These are phyloP conservation scores for Spisula solida DNA, from an alignment of 2,888 invertebrate species.

Conservation along the genomic window DNA sequence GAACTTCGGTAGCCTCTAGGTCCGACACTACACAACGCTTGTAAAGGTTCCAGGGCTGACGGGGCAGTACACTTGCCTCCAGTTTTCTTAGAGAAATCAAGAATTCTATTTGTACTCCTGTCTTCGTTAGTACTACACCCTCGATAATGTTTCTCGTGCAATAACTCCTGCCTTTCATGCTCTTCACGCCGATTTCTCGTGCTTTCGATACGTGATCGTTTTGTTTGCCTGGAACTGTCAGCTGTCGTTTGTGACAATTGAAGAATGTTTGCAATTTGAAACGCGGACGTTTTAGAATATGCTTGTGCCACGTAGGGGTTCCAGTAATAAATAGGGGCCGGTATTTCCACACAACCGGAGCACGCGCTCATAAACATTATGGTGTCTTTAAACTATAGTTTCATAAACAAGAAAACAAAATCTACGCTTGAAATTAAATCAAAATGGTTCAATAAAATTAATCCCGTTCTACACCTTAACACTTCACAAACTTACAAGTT, in stretches of 20 bases:
- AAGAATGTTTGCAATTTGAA: constrained; percentile 73
- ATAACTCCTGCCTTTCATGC: constrained; percentile 14
- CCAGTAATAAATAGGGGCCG: constrained; percentile 69
- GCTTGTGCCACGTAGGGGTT: constrained; percentile 55
- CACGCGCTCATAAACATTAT: constrained; percentile 64
- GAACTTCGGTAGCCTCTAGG: constrained; percentile 68
- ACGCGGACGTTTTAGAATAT: constrained; percentile 57
- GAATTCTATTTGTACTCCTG: constrained; percentile 16
- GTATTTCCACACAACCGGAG: constrained; percentile 64
- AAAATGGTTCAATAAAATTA: not conserved
- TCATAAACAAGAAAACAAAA: not conserved
- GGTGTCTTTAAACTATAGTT: not conserved
- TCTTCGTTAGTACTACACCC: constrained; percentile 10
- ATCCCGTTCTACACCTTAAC: not conserved
- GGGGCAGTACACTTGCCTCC: constrained; percentile 59
- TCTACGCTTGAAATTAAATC: not conserved
- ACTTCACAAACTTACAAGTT: not conserved
- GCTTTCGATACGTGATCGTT: constrained; percentile 19
- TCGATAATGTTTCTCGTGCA: constrained; percentile 3
- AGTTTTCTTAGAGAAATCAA: constrained; percentile 56
- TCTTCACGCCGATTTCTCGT: not conserved
- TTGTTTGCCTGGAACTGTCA: constrained; percentile 27
- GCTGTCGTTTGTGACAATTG: constrained; percentile 60
- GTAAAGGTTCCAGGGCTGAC: constrained; percentile 80
- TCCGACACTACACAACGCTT: constrained; percentile 80